These are phyloP conservation scores for Brotula barbata DNA, from an alignment of 2,797 vertebrate genomes.

Conservation along the genomic window DNA sequence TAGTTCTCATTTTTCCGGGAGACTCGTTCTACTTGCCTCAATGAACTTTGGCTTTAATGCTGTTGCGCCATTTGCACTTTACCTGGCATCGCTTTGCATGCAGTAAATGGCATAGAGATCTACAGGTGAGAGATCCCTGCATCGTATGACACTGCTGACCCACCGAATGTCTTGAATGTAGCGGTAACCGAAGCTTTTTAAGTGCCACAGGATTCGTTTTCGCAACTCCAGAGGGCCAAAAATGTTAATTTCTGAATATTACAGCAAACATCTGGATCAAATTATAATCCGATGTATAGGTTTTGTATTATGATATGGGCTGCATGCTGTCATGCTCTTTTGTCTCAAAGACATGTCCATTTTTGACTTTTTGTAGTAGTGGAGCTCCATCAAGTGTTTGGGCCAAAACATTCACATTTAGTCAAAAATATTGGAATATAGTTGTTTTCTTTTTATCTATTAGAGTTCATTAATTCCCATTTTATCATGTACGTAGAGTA, in stretches of 20 bases:
- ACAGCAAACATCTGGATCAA: neutral
- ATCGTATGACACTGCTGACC: constrained; percentile 33
- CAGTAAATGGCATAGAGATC: constrained; percentile 14
- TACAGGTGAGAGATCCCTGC: neutral
- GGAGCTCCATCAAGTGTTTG: constrained; percentile 54
- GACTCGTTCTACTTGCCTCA: constrained; percentile 2
- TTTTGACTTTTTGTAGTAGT: constrained; percentile 12
- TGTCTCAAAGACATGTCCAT: neutral
- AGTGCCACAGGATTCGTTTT: constrained; percentile 20
- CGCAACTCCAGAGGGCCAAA: neutral
- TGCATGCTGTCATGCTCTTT: neutral
- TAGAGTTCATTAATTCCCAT: constrained; percentile 11
- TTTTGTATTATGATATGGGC: constrained; percentile 1
- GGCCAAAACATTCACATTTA: constrained; percentile 14
- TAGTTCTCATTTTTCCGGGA: constrained; percentile 2
- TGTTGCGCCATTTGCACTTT: constrained; percentile 52
- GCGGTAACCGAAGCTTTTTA: constrained; percentile 14
- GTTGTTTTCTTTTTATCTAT: neutral
- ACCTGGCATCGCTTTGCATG: constrained; percentile 34
- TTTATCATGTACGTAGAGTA: constrained; percentile 4
- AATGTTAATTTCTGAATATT: neutral
- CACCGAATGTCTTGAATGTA: constrained; percentile 65
- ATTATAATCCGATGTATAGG: neutral
- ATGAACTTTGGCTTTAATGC: constrained; percentile 37
- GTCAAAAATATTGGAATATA: constrained; percentile 1